Conservation (phyloP, 2,888 invertebrate genomes). For the Drosophila subquinaria region DNA sequence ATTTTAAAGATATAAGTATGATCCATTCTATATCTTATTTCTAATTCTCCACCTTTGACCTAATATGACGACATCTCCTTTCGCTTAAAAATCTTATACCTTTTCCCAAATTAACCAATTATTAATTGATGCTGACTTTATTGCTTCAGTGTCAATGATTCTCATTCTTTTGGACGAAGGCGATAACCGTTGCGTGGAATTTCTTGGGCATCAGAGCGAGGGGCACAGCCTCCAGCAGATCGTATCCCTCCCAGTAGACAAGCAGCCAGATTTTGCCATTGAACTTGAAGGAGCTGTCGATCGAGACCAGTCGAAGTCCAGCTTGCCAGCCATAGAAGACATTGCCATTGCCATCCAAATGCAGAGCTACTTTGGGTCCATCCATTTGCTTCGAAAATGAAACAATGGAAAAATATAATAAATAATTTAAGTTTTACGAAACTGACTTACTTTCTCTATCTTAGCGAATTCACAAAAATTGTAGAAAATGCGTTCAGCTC, state of each 20-base stretch:
- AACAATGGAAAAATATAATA: background rate
- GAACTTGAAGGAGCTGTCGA: constrained; percentile 3
- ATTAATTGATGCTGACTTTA: background rate
- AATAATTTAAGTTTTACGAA: background rate
- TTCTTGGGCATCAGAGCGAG: background rate
- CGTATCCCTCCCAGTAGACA: constrained; percentile 24
- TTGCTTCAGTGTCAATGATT: background rate
- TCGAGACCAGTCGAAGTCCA: background rate
- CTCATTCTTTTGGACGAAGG: background rate
- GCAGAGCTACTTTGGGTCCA: constrained; percentile 3
- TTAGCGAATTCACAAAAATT: background rate
- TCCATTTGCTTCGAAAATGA: constrained; percentile 1
- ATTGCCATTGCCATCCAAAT: constrained; percentile 9
- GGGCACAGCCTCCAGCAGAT: constrained; percentile 17
- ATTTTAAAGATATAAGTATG: too few relatives aligned
- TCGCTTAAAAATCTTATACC: too few relatives aligned
- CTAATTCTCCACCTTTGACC: too few relatives aligned
- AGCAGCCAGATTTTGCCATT: constrained; percentile 12
- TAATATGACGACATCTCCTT: too few relatives aligned
- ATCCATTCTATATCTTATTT: too few relatives aligned
- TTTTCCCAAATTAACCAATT: background rate
- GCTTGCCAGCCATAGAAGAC: constrained; percentile 21
- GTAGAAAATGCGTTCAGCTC: background rate
- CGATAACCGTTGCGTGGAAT: background rate
- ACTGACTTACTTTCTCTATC: background rate